Percentiles rank a stretch among this genome's conserved stretches.
These are phyloP conservation scores for Amblyopsis hoosieri DNA, from an alignment of 2,797 vertebrate species.

Conservation along the genomic window DNA sequence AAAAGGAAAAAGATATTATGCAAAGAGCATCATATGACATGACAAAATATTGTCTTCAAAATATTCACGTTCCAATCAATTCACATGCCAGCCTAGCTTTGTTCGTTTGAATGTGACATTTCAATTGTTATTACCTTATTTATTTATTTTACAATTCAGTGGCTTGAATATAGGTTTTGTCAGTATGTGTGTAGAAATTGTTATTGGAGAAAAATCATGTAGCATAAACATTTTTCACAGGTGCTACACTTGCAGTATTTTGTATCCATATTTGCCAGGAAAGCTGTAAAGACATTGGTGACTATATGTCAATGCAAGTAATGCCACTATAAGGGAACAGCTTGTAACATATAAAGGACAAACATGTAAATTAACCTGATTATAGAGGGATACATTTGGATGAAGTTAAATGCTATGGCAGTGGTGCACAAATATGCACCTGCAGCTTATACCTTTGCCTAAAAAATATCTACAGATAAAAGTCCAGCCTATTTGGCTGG, in stretches of 20 bases:
- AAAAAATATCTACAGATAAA: not conserved
- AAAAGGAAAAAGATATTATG: not conserved
- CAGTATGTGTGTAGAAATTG: slow-evolving; percentile 48
- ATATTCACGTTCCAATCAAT: slow-evolving; percentile 9
- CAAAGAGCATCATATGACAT: slow-evolving; percentile 30
- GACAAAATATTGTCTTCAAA: not conserved
- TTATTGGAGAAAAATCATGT: slow-evolving; percentile 37
- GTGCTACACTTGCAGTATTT: slow-evolving; percentile 7
- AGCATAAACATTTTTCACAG: slow-evolving; percentile 31
- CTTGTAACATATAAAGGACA: slow-evolving; percentile 21
- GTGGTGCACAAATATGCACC: slow-evolving; percentile 24
- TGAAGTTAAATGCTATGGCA: slow-evolving; percentile 4
- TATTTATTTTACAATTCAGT: slow-evolving; percentile 44
- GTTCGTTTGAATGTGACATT: slow-evolving; percentile 69
- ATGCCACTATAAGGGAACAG: slow-evolving; percentile 25
- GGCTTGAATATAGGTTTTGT: slow-evolving; percentile 62
- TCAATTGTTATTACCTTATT: slow-evolving; percentile 60
- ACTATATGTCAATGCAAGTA: slow-evolving; percentile 26
- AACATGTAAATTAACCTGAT: not conserved
- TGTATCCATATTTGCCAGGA: slow-evolving; percentile 36
- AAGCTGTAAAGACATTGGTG: slow-evolving; percentile 7
- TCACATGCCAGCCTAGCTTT: slow-evolving; percentile 58
- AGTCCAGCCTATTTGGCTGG: slow-evolving; percentile 3
- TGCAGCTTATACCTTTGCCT: not conserved
- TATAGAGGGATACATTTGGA: not conserved